phyloP scores from a whole-genome alignment of 2,113 vertebrate genomes.

The Pica pica region DNA sequence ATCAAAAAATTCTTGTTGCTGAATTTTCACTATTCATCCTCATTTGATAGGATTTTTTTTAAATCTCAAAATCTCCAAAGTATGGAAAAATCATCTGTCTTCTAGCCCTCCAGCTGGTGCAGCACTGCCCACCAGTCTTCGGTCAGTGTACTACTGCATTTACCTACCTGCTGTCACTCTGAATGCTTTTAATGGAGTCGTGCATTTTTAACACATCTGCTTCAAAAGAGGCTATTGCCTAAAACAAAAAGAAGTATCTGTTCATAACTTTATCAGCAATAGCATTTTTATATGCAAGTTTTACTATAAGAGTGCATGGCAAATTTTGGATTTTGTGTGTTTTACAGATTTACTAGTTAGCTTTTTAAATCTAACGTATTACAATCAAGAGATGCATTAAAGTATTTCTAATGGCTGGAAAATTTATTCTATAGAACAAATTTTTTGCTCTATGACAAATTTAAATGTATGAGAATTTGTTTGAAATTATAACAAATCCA shows the following conservation, averaged over 20 bases:
- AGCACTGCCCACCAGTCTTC: neutral
- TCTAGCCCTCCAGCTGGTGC: neutral
- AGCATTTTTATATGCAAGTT: neutral
- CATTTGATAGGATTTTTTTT: neutral
- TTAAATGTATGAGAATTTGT: neutral
- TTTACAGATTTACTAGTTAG: neutral
- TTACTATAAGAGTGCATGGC: neutral
- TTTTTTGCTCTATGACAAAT: neutral
- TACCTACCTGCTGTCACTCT: constrained; percentile 60
- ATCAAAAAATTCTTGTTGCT: neutral
- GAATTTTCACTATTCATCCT: neutral
- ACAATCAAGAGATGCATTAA: neutral
- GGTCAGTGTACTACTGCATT: neutral
- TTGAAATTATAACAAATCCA: neutral
- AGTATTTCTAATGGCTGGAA: neutral
- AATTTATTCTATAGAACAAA: neutral
- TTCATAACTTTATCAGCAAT: neutral
- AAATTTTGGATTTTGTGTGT: neutral
- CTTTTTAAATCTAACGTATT: neutral
- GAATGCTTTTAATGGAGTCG: constrained; percentile 19
- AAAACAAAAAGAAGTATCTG: neutral
- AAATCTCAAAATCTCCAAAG: neutral
- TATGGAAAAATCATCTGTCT: neutral
- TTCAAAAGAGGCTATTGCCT: constrained; percentile 33
- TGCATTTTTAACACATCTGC: constrained; percentile 53